phyloP scores from a whole-genome alignment of 1,140 invertebrate genomes.

The Papilio polyxenes region DNA sequence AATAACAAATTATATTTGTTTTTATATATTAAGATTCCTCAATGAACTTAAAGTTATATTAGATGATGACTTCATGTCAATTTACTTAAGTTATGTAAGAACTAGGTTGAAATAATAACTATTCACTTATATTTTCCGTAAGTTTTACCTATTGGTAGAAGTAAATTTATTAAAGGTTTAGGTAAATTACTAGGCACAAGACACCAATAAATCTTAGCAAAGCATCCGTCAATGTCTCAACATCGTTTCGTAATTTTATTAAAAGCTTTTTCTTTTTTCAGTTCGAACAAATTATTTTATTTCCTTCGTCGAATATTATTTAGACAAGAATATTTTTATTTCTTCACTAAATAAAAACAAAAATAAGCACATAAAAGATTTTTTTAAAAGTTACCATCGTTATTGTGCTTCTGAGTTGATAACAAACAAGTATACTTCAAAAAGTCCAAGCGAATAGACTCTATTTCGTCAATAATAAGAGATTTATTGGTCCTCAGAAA shows the following conservation, averaged over 20 bases:
- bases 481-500: constrained; percentile 36
- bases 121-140: neutral
- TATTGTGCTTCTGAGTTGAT: neutral
- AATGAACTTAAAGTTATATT: too few relatives aligned
- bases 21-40: too few relatives aligned
- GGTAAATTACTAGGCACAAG: constrained; percentile 9
- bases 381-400: neutral
- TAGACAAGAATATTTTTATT: neutral
- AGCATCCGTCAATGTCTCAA: constrained; percentile 22
- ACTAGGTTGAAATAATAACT: neutral
- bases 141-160: neutral
- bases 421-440: constrained; percentile 15
- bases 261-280: constrained; percentile 17
- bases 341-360: neutral
- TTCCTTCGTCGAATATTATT: neutral
- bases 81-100: too few relatives aligned
- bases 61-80: too few relatives aligned
- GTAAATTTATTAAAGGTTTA: neutral
- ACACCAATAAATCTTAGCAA: constrained; percentile 24
- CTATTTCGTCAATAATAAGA: constrained; percentile 30
- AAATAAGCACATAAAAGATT: neutral
- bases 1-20: neutral
- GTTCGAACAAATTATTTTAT: constrained; percentile 2
- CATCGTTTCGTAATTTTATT: constrained; percentile 16
- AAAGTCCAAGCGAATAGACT: neutral